Conservation (phyloP, 2,888 invertebrate genomes). For the Eupithecia tripunctaria region DNA sequence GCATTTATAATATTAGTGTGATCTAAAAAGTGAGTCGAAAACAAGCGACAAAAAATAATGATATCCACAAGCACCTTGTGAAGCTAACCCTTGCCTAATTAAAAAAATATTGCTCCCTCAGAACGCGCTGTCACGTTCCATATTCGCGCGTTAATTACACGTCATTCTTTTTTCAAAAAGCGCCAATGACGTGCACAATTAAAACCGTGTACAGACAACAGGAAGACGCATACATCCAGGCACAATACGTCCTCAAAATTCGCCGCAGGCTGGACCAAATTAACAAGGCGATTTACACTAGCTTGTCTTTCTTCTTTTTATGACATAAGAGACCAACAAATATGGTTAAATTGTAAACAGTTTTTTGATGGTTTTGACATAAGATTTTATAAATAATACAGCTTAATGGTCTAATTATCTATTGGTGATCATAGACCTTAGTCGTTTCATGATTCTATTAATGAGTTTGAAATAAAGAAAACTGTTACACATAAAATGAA, state of each 20-base stretch:
- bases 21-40: background rate
- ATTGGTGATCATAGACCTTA: too few species aligned
- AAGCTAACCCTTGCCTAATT: conserved; percentile 73
- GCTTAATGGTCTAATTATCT: too few species aligned
- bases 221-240: conserved; percentile 82
- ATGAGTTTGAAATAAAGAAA: too few species aligned
- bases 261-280: conserved; percentile 83
- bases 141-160: conserved; percentile 85
- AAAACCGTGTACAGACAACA: conserved; percentile 83
- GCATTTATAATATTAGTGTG: too few species aligned
- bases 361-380: background rate
- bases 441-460: too few species aligned
- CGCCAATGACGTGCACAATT: conserved; percentile 84
- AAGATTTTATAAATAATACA: too few species aligned
- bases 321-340: too few species aligned
- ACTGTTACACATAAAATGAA: too few species aligned
- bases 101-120: conserved; percentile 78
- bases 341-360: too few species aligned
- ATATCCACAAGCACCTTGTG: conserved; percentile 36
- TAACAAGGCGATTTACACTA: conserved; percentile 86
- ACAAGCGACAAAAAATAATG: conserved; percentile 37
- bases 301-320: conserved; percentile 73
- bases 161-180: conserved; percentile 85
- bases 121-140: conserved; percentile 84
- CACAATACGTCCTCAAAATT: conserved; percentile 85